Evolutionary conservation across 2,888 invertebrate species (phyloP), one percentile per base, ranked within the genome.

Genomic region (Ophion ventricosus): DNA sequence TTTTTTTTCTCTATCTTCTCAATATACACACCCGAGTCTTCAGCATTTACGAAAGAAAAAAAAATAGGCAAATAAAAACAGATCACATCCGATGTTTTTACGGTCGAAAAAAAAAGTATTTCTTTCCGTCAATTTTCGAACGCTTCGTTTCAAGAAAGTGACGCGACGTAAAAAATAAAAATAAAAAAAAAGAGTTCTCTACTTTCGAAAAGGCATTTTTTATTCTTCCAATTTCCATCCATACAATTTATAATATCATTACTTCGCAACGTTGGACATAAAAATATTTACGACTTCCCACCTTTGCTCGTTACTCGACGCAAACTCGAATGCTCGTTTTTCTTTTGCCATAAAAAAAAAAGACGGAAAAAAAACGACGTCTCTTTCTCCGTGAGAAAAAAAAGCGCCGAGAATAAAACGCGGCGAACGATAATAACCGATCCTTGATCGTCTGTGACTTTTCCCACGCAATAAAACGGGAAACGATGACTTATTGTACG

Each of bases 371-470:
- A 49, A 49, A 17, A 49, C 17, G 49, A 49, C 49, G 49, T 49
- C 49, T 49, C 49, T 49, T 49, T 49, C 49, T 49, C 49, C 49
- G 49, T 49, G 49, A 17, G 49, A 49, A 17, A 49, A 49, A 49
- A 49, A 49, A 49, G 14, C 49, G 49, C 49, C 49, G 49, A 49
- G 49, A 17, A 49, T 49, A 49, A 49, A 49, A 49, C 49, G 49
- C 14, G 49, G 49, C 49, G 17, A 17, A 11, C 49, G 49, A 49
- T 49, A 49, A 49, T 49, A 49, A 49, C 49, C 49, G 49, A 49
- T 49, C 49, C 49, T 49, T 49, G 49, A 49, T 49, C 49, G 49
- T 49, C 49, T 49, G 49, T 49, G 49, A 49, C 49, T 49, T 49
- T 49, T 49, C 49, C 49, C 49, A 49, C 49, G 49, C 49, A 49